Conservation (phyloP, 2,797 vertebrate genomes). For the Paratrypauchen microcephalus region DNA sequence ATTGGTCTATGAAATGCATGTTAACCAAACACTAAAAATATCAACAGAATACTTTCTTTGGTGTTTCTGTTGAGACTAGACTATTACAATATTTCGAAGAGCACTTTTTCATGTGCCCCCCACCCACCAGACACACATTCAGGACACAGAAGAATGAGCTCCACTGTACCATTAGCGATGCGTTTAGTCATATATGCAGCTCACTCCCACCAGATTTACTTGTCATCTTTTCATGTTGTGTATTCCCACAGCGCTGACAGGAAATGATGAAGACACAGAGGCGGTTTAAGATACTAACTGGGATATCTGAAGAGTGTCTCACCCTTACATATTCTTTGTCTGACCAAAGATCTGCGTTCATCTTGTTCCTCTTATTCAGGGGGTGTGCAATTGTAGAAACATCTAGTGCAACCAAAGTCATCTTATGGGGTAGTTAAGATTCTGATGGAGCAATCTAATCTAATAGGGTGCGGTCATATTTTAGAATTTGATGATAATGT, state of each 20-base stretch:
- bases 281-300: conserved; percentile 37
- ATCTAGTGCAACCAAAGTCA: conserved; percentile 10
- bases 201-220: conserved; percentile 34
- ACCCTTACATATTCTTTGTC: conserved; percentile 54
- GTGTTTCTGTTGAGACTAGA: too few species aligned
- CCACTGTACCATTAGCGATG: conserved; percentile 11
- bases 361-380: conserved; percentile 9
- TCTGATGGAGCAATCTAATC: background rate
- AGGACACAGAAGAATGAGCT: too few species aligned
- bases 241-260: conserved; percentile 41
- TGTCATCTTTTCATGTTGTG: conserved; percentile 46
- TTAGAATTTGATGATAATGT: too few species aligned
- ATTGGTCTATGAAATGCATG: too few species aligned
- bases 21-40: too few species aligned
- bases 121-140: too few species aligned
- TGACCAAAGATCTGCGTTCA: conserved; percentile 45
- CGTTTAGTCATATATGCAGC: conserved; percentile 35
- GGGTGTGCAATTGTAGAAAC: conserved; percentile 31
- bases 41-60: too few species aligned
- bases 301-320: conserved; percentile 36
- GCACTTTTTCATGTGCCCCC: too few species aligned
- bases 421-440: background rate
- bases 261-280: conserved; percentile 42
- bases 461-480: too few species aligned
- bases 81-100: too few species aligned